These are phyloP conservation scores for Ictinia mississippiensis DNA, from an alignment of 2,797 vertebrate genomes.

Conservation along the genomic window DNA sequence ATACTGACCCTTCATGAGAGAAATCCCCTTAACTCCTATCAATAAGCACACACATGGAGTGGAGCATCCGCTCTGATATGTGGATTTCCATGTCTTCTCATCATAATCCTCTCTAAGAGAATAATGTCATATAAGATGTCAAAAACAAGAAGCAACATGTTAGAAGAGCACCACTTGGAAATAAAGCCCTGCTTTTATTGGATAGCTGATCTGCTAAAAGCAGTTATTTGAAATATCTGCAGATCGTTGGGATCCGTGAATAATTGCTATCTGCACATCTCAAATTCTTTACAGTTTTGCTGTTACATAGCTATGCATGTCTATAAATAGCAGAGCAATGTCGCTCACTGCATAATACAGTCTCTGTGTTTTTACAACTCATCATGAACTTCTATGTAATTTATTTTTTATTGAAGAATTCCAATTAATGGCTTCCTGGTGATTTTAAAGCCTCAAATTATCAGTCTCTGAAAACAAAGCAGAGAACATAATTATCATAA, in stretches of 20 bases:
- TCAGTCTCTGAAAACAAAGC: constrained; percentile 88
- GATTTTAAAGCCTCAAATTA: constrained; percentile 89
- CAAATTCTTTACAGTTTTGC: constrained; percentile 77
- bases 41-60: background rate
- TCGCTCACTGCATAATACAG: constrained; percentile 81
- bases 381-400: constrained; percentile 86
- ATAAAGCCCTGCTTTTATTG: constrained; percentile 70
- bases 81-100: background rate
- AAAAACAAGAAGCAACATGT: constrained; percentile 62
- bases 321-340: constrained; percentile 80
- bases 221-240: constrained; percentile 77
- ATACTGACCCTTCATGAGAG: background rate
- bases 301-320: constrained; percentile 70
- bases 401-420: constrained; percentile 90
- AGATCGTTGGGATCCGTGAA: constrained; percentile 66
- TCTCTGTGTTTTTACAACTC: constrained; percentile 84
- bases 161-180: constrained; percentile 66
- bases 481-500: constrained; percentile 89
- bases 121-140: constrained; percentile 53
- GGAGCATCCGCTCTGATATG: background rate
- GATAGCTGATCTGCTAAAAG: constrained; percentile 72
- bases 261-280: constrained; percentile 78
- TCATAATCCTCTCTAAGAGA: background rate
- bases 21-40: background rate
- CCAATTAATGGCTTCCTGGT: constrained; percentile 89